A percentile compares a stretch with the other conserved stretches of the same genome.
phyloP scores from a whole-genome alignment of 2,888 invertebrate genomes.

The Sisyra terminalis region DNA sequence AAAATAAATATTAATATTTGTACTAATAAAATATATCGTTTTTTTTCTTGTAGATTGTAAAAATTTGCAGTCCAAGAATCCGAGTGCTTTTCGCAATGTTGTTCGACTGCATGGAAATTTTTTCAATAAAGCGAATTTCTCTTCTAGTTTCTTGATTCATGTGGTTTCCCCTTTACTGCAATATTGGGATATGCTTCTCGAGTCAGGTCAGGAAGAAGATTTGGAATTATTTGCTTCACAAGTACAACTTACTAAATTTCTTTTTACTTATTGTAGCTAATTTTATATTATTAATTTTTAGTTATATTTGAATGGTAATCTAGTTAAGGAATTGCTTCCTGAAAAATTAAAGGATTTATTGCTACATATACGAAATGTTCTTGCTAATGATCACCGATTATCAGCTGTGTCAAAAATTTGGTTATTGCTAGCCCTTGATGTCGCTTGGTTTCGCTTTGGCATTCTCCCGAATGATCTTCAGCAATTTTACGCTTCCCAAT shows the following conservation, averaged over 20 bases:
- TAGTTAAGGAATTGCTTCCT: slow-evolving; percentile 16
- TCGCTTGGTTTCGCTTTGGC: slow-evolving; percentile 22
- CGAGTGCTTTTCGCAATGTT: slow-evolving; percentile 22
- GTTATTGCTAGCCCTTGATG: slow-evolving; percentile 26
- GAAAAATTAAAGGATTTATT: slow-evolving; percentile 21
- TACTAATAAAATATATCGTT: neutral
- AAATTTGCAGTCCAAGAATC: slow-evolving; percentile 15
- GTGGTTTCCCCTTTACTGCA: slow-evolving; percentile 21
- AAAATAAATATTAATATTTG: neutral
- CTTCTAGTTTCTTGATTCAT: slow-evolving; percentile 16
- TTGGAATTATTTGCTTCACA: slow-evolving; percentile 25
- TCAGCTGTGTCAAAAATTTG: slow-evolving; percentile 22
- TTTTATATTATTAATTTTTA: slow-evolving; percentile 16
- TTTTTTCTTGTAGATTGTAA: slow-evolving; percentile 13
- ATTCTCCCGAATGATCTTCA: slow-evolving; percentile 22
- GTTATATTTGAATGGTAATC: slow-evolving; percentile 24
- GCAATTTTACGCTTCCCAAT: slow-evolving; percentile 23
- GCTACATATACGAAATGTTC: slow-evolving; percentile 19
- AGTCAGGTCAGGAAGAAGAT: slow-evolving; percentile 22
- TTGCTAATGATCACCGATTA: slow-evolving; percentile 21
- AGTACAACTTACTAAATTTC: slow-evolving; percentile 17
- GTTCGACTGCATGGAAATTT: slow-evolving; percentile 25
- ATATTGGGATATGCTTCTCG: slow-evolving; percentile 26
- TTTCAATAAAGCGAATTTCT: slow-evolving; percentile 20
- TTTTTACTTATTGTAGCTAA: neutral